Conservation (phyloP, 1,140 invertebrate genomes). For the Anastatus disparis region DNA sequence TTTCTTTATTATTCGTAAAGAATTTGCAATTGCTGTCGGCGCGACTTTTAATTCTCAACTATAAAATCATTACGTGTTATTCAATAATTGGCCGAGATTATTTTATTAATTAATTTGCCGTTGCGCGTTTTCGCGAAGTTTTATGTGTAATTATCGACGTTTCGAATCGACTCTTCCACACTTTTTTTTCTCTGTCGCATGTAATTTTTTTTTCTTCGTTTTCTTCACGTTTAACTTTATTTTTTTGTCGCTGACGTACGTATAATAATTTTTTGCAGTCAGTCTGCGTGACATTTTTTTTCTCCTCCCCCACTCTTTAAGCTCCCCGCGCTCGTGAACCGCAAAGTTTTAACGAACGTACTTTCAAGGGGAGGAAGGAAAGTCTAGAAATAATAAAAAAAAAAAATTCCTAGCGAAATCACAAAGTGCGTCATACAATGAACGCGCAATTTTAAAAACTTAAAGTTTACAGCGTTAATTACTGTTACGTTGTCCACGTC, state of each 20-base stretch:
- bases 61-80: not conserved
- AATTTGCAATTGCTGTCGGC: not conserved
- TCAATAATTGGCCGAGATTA: slow-evolving; percentile 24
- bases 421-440: slow-evolving; percentile 9
- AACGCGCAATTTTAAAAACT: slow-evolving; percentile 23
- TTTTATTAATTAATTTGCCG: slow-evolving; percentile 23
- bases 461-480: slow-evolving; percentile 28
- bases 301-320: not conserved
- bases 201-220: not conserved
- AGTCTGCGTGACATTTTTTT: not conserved
- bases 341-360: slow-evolving; percentile 34
- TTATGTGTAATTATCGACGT: slow-evolving; percentile 26
- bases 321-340: not conserved
- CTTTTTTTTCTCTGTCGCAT: not conserved
- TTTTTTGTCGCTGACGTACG: not conserved
- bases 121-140: not conserved
- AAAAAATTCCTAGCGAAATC: slow-evolving; percentile 11
- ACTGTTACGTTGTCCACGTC: not conserved
- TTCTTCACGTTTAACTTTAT: slow-evolving; percentile 13
- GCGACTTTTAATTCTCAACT: not conserved
- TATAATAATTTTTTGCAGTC: slow-evolving; percentile 1
- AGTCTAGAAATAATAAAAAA: not conserved
- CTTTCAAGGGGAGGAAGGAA: not conserved
- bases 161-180: not conserved
- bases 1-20: not conserved